phyloP scores from a whole-genome alignment of 92 coral and sea anemone species.

The Montipora capitata region DNA sequence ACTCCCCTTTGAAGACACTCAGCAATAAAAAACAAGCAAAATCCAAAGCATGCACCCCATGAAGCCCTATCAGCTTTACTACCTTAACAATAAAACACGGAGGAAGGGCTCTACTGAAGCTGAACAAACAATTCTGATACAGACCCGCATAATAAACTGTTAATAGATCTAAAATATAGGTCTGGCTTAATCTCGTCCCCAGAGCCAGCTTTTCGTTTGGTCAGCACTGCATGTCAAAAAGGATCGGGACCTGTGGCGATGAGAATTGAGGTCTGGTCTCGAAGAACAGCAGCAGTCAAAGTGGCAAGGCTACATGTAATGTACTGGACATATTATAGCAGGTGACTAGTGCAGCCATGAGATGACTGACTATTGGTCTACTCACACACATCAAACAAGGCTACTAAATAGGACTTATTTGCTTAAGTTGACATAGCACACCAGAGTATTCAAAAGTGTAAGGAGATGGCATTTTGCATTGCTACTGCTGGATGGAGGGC shows the following conservation, averaged over 20 bases:
- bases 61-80: conserved; percentile 10
- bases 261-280: no score
- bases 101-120: background rate
- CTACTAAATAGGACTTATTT: background rate
- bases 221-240: no score
- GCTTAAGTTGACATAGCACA: background rate
- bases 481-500: conserved; percentile 3
- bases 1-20: background rate
- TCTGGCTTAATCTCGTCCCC: background rate
- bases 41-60: conserved; percentile 2
- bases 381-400: background rate
- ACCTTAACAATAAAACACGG: background rate
- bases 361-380: conserved; percentile 10
- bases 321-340: background rate
- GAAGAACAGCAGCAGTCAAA: conserved; percentile 5
- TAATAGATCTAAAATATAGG: background rate
- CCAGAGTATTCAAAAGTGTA: background rate
- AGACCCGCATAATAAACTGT: background rate
- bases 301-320: background rate
- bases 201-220: no score
- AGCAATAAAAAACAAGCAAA: background rate
- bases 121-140: no score
- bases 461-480: conserved; percentile 7
- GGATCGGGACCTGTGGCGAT: no score
- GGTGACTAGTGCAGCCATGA: background rate